phyloP scores from a whole-genome alignment of 2,888 invertebrate genomes.

The Nycteola revayana region DNA sequence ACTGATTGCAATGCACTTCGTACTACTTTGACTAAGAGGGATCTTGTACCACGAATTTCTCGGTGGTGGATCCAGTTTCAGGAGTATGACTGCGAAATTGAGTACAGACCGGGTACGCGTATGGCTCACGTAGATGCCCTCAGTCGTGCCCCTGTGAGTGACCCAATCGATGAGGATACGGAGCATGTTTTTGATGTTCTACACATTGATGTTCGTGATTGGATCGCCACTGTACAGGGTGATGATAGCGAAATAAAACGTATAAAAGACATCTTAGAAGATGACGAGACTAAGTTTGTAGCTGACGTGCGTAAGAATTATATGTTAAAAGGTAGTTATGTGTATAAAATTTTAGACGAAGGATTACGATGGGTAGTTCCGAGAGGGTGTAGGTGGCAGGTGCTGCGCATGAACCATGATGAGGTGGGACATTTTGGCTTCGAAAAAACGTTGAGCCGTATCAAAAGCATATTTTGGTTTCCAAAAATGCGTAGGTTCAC shows the following conservation, averaged over 20 bases:
- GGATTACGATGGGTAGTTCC: conserved; percentile 16
- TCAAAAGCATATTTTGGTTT: conserved; percentile 11
- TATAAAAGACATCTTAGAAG: neutral
- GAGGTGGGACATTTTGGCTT: conserved; percentile 18
- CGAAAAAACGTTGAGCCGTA: conserved; percentile 5
- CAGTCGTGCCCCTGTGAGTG: neutral
- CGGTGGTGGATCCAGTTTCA: conserved; percentile 26
- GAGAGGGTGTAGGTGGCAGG: conserved; percentile 13
- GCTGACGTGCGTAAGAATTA: conserved; percentile 1
- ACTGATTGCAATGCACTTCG: conserved; percentile 28
- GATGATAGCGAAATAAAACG: conserved; percentile 3
- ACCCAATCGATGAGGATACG: neutral
- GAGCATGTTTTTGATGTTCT: neutral
- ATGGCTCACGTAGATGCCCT: conserved; percentile 23
- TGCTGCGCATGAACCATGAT: conserved; percentile 16
- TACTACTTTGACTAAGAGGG: conserved; percentile 18
- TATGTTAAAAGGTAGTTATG: neutral
- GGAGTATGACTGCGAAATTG: conserved; percentile 25
- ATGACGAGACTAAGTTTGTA: neutral
- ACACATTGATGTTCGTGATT: conserved; percentile 1
- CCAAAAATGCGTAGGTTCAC: conserved; percentile 18
- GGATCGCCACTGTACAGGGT: neutral
- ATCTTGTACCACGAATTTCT: conserved; percentile 23
- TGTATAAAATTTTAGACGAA: neutral
- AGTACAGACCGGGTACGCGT: conserved; percentile 16